These are phyloP conservation scores for Artibeus jamaicensis DNA, from an alignment of 2,797 vertebrate genomes.

Conservation along the genomic window DNA sequence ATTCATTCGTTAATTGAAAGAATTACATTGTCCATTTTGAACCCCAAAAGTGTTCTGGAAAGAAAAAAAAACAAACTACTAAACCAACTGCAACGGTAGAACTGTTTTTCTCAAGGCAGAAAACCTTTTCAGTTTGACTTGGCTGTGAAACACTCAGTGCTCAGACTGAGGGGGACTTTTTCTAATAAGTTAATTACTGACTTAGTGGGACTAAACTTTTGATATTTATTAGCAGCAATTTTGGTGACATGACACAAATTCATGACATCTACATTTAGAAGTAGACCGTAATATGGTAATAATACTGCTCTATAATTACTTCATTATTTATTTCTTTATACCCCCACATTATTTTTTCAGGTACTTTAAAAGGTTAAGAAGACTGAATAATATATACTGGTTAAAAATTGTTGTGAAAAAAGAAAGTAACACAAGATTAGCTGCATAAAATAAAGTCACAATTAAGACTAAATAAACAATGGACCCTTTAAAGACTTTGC, in stretches of 20 bases:
- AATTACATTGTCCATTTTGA: neutral
- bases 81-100: neutral
- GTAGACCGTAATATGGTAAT: neutral
- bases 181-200: conserved; percentile 9
- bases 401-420: conserved; percentile 7
- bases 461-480: neutral
- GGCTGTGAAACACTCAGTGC: neutral
- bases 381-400: neutral
- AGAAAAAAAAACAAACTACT: neutral
- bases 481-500: neutral
- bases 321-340: neutral
- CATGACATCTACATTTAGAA: neutral
- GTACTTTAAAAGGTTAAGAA: neutral
- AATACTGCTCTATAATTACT: neutral
- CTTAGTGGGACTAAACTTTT: neutral
- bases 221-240: neutral
- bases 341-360: neutral
- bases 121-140: neutral
- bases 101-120: neutral
- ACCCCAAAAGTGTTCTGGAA: neutral
- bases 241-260: neutral
- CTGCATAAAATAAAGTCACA: conserved; percentile 21
- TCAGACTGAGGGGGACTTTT: neutral
- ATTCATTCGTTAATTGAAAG: neutral
- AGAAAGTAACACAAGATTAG: neutral